Evolutionary conservation across 2,113 vertebrate genomes (phyloP), one percentile per base, ranked within the genome.

Genomic region (Lanius collurio): DNA sequence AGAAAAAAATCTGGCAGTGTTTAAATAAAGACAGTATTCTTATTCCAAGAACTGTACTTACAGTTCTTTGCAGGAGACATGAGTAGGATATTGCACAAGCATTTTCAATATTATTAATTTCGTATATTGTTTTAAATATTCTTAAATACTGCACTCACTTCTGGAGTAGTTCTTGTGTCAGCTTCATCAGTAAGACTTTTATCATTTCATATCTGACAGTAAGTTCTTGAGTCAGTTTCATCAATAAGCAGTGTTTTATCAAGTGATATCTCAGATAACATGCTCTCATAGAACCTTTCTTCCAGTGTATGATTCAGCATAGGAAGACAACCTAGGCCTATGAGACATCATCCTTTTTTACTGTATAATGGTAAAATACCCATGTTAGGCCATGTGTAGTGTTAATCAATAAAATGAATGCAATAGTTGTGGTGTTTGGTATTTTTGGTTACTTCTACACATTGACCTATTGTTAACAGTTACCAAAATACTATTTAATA

Each of bases 241-340:
- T 41, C 68, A 44, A 2, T 44, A 44, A 60, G 44, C 15, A 18
- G 19, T 7, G 47, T 49, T 83, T 57, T 68, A 35, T 64, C 21
- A 81, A 47, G 24, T 4, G 2, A 0, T 31, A 17, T 46, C 50
- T 91, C 26, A 6, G 31, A 10, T 75, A 23, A 64, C 11, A 9
- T 0, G 2, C 17, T 59, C 6, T 78, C 69, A 17, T 1, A 78
- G 30, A 52, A 37, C 31, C 50, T 56, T 3, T 11, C 28, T 52
- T 68, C 47, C 33, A 26, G 11, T 6, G 33, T 37, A 24, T 59
- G 19, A 39, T 83, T 75, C 49, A 21, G 20, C 7, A 3, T 6
- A 24, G 53, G 30, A 62, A 46, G 52, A 42, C 15, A 26, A 16
- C 0, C 0, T 27, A 65, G 15, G 6, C 13, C 10, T 49, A 0